A percentile compares a stretch with the other conserved stretches of the same genome.
Evolutionary conservation across 2,888 invertebrate genomes (phyloP).

Genomic region (Rhabditoides inermis): DNA sequence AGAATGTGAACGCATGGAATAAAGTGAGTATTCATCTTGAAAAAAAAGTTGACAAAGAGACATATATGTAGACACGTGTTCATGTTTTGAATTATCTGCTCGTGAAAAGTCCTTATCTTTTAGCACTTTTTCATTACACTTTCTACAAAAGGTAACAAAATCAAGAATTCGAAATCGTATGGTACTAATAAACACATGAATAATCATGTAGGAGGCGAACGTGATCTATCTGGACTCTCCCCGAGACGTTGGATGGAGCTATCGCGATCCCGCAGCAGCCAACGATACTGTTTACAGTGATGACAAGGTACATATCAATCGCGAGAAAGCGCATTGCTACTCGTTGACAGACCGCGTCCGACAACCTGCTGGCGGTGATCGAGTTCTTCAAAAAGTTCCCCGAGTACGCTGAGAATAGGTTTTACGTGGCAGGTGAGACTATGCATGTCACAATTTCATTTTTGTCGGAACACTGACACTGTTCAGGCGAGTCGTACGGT

Average conservation of each 20-base stretch:
- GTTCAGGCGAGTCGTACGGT: constrained; percentile 11
- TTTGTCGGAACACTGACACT: too few species aligned
- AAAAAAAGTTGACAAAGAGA: too few species aligned
- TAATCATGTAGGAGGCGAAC: constrained; percentile 55
- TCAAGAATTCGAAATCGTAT: too few species aligned
- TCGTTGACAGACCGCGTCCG: constrained; percentile 50
- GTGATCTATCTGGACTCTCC: constrained; percentile 58
- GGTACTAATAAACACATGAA: too few species aligned
- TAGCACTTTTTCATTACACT: constrained; percentile 54
- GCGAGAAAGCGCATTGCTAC: too few species aligned
- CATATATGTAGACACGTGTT: too few species aligned
- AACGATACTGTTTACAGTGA: constrained; percentile 30
- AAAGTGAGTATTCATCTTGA: constrained; percentile 27
- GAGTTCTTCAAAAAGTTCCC: constrained; percentile 56
- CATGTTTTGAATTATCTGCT: too few species aligned
- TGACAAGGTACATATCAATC: constrained; percentile 24
- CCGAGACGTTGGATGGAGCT: constrained; percentile 58
- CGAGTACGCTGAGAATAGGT: constrained; percentile 51
- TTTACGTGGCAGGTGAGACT: constrained; percentile 49
- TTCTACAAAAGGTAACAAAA: constrained; percentile 54
- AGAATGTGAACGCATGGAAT: constrained; percentile 48
- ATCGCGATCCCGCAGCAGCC: constrained; percentile 40
- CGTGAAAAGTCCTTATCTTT: constrained; percentile 54
- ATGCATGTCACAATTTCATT: too few species aligned
- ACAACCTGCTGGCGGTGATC: constrained; percentile 55